These are phyloP conservation scores for Aphidius gifuensis DNA, from an alignment of 1,140 invertebrate species.

Conservation along the genomic window DNA sequence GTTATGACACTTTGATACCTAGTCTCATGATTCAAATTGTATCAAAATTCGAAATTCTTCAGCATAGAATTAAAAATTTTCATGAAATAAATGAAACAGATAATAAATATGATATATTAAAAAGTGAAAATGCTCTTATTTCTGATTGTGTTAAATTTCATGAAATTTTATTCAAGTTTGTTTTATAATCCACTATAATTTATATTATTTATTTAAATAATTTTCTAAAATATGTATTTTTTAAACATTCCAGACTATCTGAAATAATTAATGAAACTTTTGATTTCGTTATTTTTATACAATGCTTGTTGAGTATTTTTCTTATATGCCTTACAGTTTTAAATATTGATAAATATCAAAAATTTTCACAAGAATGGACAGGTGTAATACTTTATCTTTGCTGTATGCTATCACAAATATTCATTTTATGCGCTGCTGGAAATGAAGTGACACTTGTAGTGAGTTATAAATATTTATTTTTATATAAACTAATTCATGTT, in stretches of 20 bases:
- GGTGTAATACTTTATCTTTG: neutral
- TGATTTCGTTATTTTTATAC: conserved; percentile 16
- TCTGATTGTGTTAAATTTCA: conserved; percentile 18
- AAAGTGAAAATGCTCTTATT: conserved; percentile 16
- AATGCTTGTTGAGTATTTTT: conserved; percentile 15
- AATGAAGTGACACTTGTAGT: conserved; percentile 9
- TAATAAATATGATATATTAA: neutral
- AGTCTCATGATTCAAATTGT: too few species aligned
- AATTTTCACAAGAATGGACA: too few species aligned
- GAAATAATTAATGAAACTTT: conserved; percentile 21
- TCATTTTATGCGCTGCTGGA: conserved; percentile 3
- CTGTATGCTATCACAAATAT: conserved; percentile 6
- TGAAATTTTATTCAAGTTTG: conserved; percentile 19
- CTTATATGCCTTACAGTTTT: conserved; percentile 20
- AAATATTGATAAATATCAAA: conserved; percentile 13
- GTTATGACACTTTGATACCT: conserved; percentile 17
- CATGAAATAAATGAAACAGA: neutral
- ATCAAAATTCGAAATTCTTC: conserved; percentile 18
- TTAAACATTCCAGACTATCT: conserved; percentile 22
- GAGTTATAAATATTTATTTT: neutral
- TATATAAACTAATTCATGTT: neutral
- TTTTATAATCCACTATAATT: too few species aligned
- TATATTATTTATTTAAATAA: neutral
- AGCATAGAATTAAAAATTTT: conserved; percentile 16
- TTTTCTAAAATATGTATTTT: too few species aligned